Evolutionary conservation across 2,113 vertebrate genomes (phyloP).

Genomic region (Tyrannus savana): DNA sequence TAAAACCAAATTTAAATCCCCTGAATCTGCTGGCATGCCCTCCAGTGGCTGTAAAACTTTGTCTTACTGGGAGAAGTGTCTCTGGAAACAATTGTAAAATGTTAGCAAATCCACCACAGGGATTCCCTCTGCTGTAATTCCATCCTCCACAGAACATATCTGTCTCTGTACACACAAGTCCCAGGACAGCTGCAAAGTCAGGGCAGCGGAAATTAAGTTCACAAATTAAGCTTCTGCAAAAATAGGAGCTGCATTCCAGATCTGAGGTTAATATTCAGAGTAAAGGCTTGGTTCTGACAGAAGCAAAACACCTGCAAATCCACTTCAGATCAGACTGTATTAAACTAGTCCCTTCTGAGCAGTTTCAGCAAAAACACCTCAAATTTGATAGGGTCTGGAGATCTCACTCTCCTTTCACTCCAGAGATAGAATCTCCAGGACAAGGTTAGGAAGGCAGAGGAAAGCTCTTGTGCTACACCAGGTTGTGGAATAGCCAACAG

Average conservation of each 20-base stretch:
- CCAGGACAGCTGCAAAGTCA: constrained; percentile 69
- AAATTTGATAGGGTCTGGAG: not conserved
- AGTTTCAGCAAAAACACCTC: not conserved
- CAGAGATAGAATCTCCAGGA: not conserved
- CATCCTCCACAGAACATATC: constrained; percentile 55
- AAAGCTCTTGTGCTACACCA: not conserved
- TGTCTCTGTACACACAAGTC: constrained; percentile 56
- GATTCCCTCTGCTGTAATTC: constrained; percentile 66
- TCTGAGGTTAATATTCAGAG: constrained; percentile 52
- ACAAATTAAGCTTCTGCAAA: constrained; percentile 69
- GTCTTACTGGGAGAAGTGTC: not conserved
- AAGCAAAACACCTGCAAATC: constrained; percentile 61
- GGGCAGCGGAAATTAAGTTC: constrained; percentile 63
- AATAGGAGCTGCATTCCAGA: constrained; percentile 62
- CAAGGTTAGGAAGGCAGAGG: not conserved
- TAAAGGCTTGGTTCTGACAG: constrained; percentile 31
- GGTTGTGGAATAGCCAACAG: not conserved
- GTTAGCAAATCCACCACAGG: constrained; percentile 58
- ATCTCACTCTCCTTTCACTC: not conserved
- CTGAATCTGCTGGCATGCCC: not conserved
- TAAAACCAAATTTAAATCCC: not conserved
- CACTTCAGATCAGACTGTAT: not conserved
- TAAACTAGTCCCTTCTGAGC: not conserved
- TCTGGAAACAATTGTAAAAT: constrained; percentile 65
- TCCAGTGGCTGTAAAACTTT: constrained; percentile 41